Base-by-base conservation (phyloP, 2,888 invertebrate genomes). In the Aromia moschata region DNA sequence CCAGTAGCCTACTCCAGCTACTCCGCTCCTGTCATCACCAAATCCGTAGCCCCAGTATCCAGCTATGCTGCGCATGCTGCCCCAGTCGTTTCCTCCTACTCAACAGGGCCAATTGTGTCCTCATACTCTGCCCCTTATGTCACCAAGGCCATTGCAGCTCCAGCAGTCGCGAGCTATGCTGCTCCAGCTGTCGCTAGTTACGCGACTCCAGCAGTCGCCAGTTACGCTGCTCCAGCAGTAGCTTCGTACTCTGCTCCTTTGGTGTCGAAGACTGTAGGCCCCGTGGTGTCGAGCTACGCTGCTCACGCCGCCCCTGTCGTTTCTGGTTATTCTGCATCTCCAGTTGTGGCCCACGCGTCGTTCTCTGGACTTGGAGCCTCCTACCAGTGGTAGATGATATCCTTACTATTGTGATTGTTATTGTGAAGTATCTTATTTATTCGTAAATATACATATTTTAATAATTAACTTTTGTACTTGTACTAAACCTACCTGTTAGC, bases 191-290 rank as follows among this genome's bases (percentile, higher is more conserved):
- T 70, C 51, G 60, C 67, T 51, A 62, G 64, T 38, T 65, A 69
- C 44, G 60, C 62, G 16, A 53, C 58, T 38, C 58, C 58, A 33
- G 41, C 37, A 33, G 10, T 30, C n/a, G 5, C 60, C n/a, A 37
- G 60, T 10, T 47, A 57, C 30, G 18, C 58, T 11, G 69, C 75
- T 18, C 75, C 77, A 54, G 69, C 70, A 55, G 63, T 64, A 15
- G 46, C 70, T 16, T 51, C 61, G 25, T 83, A 84, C 18, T 85
- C 87, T 30, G 85, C 86, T 20, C 84, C 87, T 67, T 84, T 84
- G 51, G 86, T 87, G 17, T 85, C 88, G 57, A 87, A 88, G 75
- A 84, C 86, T 65, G 80, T 85, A 68, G 89, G 87, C 83, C 84
- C 82, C 68, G 87, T 87, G 51, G 17, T 41, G 1, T 5, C 16